A percentile compares a stretch with the other conserved stretches of the same genome.
These are phyloP conservation scores for Mercenaria mercenaria DNA, from an alignment of 1,140 invertebrate genomes.

Conservation along the genomic window DNA sequence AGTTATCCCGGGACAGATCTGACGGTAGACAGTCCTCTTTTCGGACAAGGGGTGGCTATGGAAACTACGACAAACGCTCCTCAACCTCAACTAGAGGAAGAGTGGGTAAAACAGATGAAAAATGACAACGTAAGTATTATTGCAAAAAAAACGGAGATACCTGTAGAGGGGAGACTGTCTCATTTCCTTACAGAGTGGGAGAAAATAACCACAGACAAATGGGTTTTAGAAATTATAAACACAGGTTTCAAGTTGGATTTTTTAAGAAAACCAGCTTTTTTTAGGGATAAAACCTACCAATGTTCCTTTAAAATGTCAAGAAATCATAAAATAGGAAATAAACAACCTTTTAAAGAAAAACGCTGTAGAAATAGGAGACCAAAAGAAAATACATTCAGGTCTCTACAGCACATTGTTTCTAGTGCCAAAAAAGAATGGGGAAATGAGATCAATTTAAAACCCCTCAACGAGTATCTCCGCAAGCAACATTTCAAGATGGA, in stretches of 20 bases:
- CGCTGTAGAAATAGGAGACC: neutral
- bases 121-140: too few relatives aligned
- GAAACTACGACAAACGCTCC: too few relatives aligned
- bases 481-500: too few relatives aligned
- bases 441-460: slow-evolving; percentile 50
- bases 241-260: slow-evolving; percentile 23
- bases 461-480: slow-evolving; percentile 34
- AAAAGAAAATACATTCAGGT: neutral
- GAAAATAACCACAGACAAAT: slow-evolving; percentile 46
- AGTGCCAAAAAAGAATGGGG: slow-evolving; percentile 32
- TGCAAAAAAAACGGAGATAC: too few relatives aligned
- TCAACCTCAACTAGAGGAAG: too few relatives aligned
- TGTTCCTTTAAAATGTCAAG: neutral
- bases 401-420: slow-evolving; percentile 51
- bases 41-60: too few relatives aligned
- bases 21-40: too few relatives aligned
- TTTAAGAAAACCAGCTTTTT: neutral
- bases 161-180: too few relatives aligned
- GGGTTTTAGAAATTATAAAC: slow-evolving; percentile 7
- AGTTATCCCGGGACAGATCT: too few relatives aligned
- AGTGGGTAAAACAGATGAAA: too few relatives aligned
- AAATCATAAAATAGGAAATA: neutral
- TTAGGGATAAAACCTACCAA: neutral
- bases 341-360: neutral
- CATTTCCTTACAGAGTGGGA: neutral